A percentile compares a stretch with the other conserved stretches of the same genome.
phyloP scores from a whole-genome alignment of 2,113 vertebrate species.

The Psophia crepitans region DNA sequence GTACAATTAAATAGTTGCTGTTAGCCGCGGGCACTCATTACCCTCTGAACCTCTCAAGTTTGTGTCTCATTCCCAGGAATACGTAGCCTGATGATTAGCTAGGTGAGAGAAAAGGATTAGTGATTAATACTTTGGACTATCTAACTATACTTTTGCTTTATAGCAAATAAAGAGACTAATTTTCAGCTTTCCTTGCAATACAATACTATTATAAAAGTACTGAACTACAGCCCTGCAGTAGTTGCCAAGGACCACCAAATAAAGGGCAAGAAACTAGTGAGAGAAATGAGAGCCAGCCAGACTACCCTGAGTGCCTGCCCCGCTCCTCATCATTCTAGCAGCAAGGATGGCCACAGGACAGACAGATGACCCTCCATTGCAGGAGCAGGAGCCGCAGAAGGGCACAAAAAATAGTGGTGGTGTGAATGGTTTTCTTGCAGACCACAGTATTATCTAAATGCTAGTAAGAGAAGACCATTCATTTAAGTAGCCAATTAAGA shows the following conservation, averaged over 20 bases:
- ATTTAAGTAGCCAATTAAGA: neutral
- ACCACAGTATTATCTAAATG: neutral
- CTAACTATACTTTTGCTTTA: neutral
- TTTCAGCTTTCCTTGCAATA: neutral
- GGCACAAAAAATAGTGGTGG: neutral
- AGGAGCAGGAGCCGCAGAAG: neutral
- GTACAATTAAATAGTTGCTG: no score
- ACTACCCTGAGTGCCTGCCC: neutral
- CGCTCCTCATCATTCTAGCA: neutral
- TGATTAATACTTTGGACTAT: neutral
- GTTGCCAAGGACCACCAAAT: neutral
- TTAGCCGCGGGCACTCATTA: neutral
- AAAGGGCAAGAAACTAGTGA: neutral
- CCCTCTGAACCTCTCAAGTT: neutral
- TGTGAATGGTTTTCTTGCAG: neutral
- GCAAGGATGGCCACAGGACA: neutral
- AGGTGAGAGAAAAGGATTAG: neutral
- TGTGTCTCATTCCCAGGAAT: neutral
- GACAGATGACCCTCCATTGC: neutral
- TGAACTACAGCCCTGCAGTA: neutral
- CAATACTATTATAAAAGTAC: neutral
- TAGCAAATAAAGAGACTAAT: neutral
- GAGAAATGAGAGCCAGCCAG: neutral
- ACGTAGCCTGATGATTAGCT: neutral
- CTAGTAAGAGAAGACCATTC: neutral